Evolutionary conservation across 2,797 vertebrate species (phyloP).

Genomic region (Danio aesculapii): DNA sequence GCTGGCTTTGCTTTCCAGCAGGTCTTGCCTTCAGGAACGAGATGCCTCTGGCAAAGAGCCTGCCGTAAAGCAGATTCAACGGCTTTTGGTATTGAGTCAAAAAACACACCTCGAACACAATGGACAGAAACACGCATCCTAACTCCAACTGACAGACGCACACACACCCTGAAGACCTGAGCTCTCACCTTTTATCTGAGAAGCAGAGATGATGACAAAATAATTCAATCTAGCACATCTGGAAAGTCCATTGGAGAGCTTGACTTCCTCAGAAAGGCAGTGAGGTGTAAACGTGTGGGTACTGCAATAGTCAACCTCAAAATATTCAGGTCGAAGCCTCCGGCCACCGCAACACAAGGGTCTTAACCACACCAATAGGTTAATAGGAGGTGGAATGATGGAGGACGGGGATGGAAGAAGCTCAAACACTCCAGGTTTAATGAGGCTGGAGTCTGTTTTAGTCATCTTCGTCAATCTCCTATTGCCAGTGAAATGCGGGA

Average conservation of each 20-base stretch:
- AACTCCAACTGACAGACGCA: neutral
- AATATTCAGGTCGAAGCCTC: conserved; percentile 41
- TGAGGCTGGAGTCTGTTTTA: conserved; percentile 54
- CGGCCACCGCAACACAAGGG: conserved; percentile 27
- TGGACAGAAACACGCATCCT: neutral
- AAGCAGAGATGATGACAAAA: conserved; percentile 16
- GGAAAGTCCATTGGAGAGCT: conserved; percentile 31
- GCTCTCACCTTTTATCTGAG: conserved; percentile 28
- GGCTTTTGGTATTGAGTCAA: conserved; percentile 39
- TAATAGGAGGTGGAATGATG: conserved; percentile 22
- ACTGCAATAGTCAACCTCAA: conserved; percentile 14
- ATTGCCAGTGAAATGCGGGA: conserved; percentile 44
- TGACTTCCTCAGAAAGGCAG: conserved; percentile 25
- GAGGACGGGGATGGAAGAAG: conserved; percentile 28
- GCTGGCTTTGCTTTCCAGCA: conserved; percentile 2
- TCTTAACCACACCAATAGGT: conserved; percentile 11
- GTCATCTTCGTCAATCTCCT: conserved; percentile 47
- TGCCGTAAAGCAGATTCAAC: conserved; percentile 2
- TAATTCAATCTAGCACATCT: conserved; percentile 53
- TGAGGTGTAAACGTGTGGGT: conserved; percentile 33
- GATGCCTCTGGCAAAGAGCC: conserved; percentile 30
- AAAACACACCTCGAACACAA: conserved; percentile 51
- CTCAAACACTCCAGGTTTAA: conserved; percentile 40
- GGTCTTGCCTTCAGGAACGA: conserved; percentile 33
- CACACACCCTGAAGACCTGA: neutral